Conservation (phyloP, 2,888 invertebrate species). For the Cosmorhoe ocellata region DNA sequence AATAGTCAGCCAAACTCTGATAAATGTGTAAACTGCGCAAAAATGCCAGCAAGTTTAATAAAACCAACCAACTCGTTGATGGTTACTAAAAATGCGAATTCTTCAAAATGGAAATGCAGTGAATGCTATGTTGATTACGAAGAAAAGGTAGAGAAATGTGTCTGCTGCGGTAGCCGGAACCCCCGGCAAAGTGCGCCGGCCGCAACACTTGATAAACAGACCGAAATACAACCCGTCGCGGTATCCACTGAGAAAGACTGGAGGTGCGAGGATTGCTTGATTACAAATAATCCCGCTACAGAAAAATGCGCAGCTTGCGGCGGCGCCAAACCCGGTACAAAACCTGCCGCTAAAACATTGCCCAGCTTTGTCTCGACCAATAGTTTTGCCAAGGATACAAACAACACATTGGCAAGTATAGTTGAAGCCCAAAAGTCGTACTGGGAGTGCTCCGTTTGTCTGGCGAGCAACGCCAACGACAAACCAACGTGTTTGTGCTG, state of each 20-base stretch:
- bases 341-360: conserved; percentile 12
- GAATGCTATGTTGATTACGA: conserved; percentile 57
- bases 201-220: neutral
- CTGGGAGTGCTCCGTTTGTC: conserved; percentile 66
- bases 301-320: conserved; percentile 60
- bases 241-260: conserved; percentile 34
- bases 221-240: neutral
- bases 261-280: conserved; percentile 53
- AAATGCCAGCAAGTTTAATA: conserved; percentile 28
- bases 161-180: conserved; percentile 49
- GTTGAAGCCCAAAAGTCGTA: conserved; percentile 48
- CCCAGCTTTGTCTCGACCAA: conserved; percentile 11
- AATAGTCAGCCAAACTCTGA: conserved; percentile 38
- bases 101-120: conserved; percentile 54
- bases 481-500: conserved; percentile 60
- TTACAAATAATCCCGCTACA: conserved; percentile 48
- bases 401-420: conserved; percentile 43
- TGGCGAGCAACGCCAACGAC: conserved; percentile 57
- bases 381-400: conserved; percentile 22
- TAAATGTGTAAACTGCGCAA: conserved; percentile 51
- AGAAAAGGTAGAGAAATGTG: conserved; percentile 44
- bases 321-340: conserved; percentile 39
- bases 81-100: conserved; percentile 24
- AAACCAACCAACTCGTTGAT: neutral
- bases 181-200: conserved; percentile 24